Evolutionary conservation across 2,888 invertebrate genomes (phyloP).

Genomic region (Allophyes oxyacanthae): DNA sequence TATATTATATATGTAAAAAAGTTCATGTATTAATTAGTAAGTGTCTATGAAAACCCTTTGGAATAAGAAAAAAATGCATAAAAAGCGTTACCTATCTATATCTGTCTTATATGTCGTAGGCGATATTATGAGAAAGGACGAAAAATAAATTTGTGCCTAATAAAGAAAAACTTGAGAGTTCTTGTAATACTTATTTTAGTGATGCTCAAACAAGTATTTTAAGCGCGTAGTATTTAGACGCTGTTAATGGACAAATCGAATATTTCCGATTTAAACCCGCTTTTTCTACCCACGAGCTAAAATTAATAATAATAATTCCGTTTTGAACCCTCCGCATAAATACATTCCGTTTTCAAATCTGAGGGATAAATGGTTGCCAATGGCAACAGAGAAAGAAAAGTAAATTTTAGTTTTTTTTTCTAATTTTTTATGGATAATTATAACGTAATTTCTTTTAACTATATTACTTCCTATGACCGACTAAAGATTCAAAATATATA

Average conservation of each 20-base stretch:
- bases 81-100: conserved; percentile 80
- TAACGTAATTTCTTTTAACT: too few relatives aligned
- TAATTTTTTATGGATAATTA: too few relatives aligned
- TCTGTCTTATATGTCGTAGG: conserved; percentile 83
- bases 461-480: too few relatives aligned
- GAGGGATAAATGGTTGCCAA: too few relatives aligned
- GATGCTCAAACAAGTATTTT: conserved; percentile 85
- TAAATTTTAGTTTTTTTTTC: too few relatives aligned
- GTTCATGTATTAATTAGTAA: conserved; percentile 84
- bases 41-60: conserved; percentile 85
- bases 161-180: conserved; percentile 76
- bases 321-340: too few relatives aligned
- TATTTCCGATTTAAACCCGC: too few relatives aligned
- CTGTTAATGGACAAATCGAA: conserved; percentile 70
- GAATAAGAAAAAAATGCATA: conserved; percentile 76
- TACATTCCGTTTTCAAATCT: too few relatives aligned
- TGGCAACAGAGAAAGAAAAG: too few relatives aligned
- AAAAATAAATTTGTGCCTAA: conserved; percentile 85
- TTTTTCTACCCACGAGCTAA: too few relatives aligned
- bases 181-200: conserved; percentile 78
- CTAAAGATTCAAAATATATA: too few relatives aligned
- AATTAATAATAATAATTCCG: too few relatives aligned
- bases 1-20: conserved; percentile 88
- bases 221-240: conserved; percentile 86
- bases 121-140: conserved; percentile 68